phyloP scores from a whole-genome alignment of 2,888 invertebrate species.

The Drosophila mayaguana region DNA sequence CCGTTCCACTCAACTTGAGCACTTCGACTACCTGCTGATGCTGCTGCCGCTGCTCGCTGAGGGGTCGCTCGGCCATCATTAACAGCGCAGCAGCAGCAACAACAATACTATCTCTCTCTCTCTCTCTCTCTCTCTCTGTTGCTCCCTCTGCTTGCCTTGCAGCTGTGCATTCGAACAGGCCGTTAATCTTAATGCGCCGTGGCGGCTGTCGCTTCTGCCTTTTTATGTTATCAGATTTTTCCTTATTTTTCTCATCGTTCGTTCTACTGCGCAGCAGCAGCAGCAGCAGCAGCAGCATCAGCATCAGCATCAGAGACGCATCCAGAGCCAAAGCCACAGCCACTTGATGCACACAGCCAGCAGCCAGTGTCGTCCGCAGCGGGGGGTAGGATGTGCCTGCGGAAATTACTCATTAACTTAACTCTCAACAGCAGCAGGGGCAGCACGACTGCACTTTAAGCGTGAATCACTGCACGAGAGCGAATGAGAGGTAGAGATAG shows the following conservation, averaged over 20 bases:
- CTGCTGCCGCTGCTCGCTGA: slow-evolving; percentile 3
- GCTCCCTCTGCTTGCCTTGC: slow-evolving; percentile 7
- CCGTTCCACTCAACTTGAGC: slow-evolving; percentile 39
- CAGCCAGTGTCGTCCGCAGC: slow-evolving; percentile 4
- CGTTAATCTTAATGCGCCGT: slow-evolving; percentile 78
- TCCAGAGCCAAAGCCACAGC: slow-evolving; percentile 27
- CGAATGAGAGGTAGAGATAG: not conserved
- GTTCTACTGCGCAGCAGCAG: slow-evolving; percentile 68
- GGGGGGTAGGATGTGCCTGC: slow-evolving; percentile 58
- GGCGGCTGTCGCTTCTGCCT: slow-evolving; percentile 79
- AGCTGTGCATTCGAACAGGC: slow-evolving; percentile 42
- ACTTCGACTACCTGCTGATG: slow-evolving; percentile 22
- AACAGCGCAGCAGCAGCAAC: slow-evolving; percentile 21
- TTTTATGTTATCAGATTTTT: slow-evolving; percentile 73
- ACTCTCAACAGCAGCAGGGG: slow-evolving; percentile 39
- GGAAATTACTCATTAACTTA: slow-evolving; percentile 80
- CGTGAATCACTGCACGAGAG: slow-evolving; percentile 31
- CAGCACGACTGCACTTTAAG: slow-evolving; percentile 36
- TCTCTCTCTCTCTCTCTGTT: not conserved
- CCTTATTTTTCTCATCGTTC: slow-evolving; percentile 61
- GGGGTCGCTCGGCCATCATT: slow-evolving; percentile 46
- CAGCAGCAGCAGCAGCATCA: slow-evolving; percentile 37
- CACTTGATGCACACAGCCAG: slow-evolving; percentile 70
- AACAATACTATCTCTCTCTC: too few species aligned
- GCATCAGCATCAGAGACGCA: slow-evolving; percentile 26